Evolutionary conservation across 1,140 invertebrate genomes (phyloP).

Genomic region (Antheraea mylitta): DNA sequence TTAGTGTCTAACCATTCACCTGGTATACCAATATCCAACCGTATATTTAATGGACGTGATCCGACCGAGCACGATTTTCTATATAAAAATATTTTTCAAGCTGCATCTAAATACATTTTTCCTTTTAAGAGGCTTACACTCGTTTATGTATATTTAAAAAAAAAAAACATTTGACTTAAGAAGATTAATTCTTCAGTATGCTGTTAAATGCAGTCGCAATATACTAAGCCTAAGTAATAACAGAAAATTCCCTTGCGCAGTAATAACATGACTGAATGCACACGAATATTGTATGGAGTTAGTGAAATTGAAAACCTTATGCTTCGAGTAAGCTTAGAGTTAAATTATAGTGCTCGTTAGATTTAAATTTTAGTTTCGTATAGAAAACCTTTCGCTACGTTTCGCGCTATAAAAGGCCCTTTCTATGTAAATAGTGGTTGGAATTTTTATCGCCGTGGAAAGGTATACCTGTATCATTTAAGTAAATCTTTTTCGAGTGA

Average conservation of each 20-base stretch:
- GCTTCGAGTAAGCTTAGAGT: not conserved
- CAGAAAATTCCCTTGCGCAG: not conserved
- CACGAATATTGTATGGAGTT: not conserved
- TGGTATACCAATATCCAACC: too few relatives aligned
- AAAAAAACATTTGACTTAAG: too few relatives aligned
- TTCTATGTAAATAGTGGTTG: not conserved
- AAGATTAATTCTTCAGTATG: not conserved
- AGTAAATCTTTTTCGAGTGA: not conserved
- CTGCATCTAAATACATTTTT: too few relatives aligned
- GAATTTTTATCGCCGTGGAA: not conserved
- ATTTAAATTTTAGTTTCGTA: not conserved
- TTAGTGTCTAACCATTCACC: too few relatives aligned
- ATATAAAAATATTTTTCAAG: too few relatives aligned
- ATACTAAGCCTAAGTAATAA: not conserved
- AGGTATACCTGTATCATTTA: not conserved
- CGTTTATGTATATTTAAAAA: too few relatives aligned
- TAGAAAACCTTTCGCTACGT: not conserved
- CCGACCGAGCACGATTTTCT: too few relatives aligned
- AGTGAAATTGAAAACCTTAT: conserved; percentile 5
- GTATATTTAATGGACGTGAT: too few relatives aligned
- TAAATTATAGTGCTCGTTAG: conserved; percentile 2
- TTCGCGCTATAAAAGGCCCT: not conserved
- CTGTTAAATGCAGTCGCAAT: conserved; percentile 3
- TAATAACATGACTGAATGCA: conserved; percentile 20
- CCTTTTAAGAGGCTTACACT: too few relatives aligned